These are phyloP conservation scores for Staurois parvus DNA, from an alignment of 2,797 vertebrate species.

Conservation along the genomic window DNA sequence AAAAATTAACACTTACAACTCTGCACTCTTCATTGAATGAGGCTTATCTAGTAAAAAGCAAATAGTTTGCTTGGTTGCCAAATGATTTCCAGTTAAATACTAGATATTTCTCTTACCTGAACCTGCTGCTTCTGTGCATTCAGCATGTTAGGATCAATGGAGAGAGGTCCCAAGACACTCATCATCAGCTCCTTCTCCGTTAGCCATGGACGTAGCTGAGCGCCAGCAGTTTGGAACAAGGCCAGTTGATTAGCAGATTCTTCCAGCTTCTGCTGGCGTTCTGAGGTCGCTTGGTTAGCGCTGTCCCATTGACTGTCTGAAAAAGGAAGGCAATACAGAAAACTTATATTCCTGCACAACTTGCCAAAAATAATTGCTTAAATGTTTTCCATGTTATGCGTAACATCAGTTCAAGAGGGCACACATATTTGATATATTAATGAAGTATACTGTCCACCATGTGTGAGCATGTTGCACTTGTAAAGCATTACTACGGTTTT, in stretches of 20 bases:
- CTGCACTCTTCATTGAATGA: too few relatives aligned
- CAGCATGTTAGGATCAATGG: conserved; percentile 98
- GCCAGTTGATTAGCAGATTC: conserved; percentile 89
- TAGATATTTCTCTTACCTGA: conserved; percentile 80
- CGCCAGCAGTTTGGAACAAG: conserved; percentile 87
- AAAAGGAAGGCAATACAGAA: conserved; percentile 30
- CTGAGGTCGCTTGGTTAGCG: conserved; percentile 85
- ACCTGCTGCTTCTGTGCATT: conserved; percentile 96
- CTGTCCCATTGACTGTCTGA: conserved; percentile 89
- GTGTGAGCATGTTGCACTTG: too few relatives aligned
- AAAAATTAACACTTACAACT: too few relatives aligned
- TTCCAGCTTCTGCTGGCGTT: conserved; percentile 91
- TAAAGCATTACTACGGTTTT: too few relatives aligned
- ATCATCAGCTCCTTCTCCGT: conserved; percentile 98
- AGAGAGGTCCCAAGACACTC: conserved; percentile 95
- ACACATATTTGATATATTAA: too few relatives aligned
- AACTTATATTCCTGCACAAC: not conserved
- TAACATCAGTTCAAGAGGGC: too few relatives aligned
- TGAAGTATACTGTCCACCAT: too few relatives aligned
- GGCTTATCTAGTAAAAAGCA: too few relatives aligned
- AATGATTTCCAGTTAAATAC: not conserved
- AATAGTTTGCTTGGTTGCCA: too few relatives aligned
- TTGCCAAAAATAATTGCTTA: not conserved
- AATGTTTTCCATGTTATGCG: not conserved
- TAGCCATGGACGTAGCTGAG: conserved; percentile 93